Conservation (phyloP, 2,888 invertebrate species). For the Agapostemon virescens region DNA sequence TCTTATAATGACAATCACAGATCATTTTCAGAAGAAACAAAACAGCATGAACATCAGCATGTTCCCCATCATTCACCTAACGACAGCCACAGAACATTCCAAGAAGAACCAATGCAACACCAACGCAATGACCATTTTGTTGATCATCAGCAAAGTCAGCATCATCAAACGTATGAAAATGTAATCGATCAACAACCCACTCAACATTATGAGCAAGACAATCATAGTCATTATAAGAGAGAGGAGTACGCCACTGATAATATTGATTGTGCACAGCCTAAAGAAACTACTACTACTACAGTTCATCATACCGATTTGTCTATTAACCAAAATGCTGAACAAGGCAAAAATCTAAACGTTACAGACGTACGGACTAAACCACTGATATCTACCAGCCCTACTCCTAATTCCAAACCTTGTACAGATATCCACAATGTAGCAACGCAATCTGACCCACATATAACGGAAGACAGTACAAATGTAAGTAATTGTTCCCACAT, state of each 20-base stretch:
- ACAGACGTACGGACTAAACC: conserved; percentile 52
- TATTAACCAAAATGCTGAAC: conserved; percentile 20
- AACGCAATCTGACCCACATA: conserved; percentile 71
- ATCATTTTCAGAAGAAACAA: conserved; percentile 12
- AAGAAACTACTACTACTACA: conserved; percentile 21
- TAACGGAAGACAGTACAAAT: conserved; percentile 70
- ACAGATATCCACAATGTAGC: conserved; percentile 73
- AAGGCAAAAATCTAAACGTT: conserved; percentile 28
- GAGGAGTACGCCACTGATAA: conserved; percentile 7
- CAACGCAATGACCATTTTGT: conserved; percentile 26
- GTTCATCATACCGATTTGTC: conserved; percentile 19
- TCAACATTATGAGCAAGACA: conserved; percentile 41
- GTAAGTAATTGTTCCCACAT: conserved; percentile 75
- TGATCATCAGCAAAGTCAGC: conserved; percentile 32
- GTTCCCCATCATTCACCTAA: conserved; percentile 29
- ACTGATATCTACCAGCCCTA: conserved; percentile 50
- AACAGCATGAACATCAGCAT: conserved; percentile 16
- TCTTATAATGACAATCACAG: conserved; percentile 25
- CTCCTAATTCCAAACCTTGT: conserved; percentile 63
- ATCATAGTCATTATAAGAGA: conserved; percentile 14
- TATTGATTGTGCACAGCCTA: conserved; percentile 22
- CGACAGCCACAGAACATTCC: conserved; percentile 22
- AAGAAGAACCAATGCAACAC: conserved; percentile 25
- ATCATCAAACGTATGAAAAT: conserved; percentile 32
- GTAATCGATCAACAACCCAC: conserved; percentile 29